Percentiles rank a stretch among this genome's conserved stretches.
Evolutionary conservation across 2,888 invertebrate species (phyloP).

Genomic region (Drosophila diplacantha): DNA sequence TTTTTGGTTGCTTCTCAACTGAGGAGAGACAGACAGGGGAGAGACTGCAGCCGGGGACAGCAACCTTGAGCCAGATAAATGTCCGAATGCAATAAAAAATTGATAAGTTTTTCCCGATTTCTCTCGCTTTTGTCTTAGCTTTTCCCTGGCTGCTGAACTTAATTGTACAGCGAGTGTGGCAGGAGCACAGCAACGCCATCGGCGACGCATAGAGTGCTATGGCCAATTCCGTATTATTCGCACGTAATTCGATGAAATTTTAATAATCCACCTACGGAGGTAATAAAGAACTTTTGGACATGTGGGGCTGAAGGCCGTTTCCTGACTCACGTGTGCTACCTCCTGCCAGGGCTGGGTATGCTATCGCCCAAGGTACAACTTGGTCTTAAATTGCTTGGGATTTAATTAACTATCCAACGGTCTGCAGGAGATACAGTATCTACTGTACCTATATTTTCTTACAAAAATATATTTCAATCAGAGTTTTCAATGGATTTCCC

Average conservation of each 20-base stretch:
- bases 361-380: too few relatives aligned
- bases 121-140: conserved; percentile 5
- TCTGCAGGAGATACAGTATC: too few relatives aligned
- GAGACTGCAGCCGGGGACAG: conserved; percentile 2
- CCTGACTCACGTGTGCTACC: conserved; percentile 28
- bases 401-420: not conserved
- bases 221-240: conserved; percentile 48
- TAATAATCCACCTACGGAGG: conserved; percentile 58
- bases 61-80: conserved; percentile 29
- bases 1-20: not conserved
- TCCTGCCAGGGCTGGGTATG: not conserved
- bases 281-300: conserved; percentile 61
- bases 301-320: conserved; percentile 44
- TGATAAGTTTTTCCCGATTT: conserved; percentile 34
- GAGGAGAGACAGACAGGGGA: not conserved
- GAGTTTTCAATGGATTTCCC: not conserved
- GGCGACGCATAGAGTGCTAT: conserved; percentile 31
- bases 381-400: not conserved
- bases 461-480: not conserved
- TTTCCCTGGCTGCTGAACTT: conserved; percentile 16
- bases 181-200: conserved; percentile 2
- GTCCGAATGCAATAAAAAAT: conserved; percentile 41
- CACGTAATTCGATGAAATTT: conserved; percentile 65
- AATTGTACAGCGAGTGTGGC: conserved; percentile 24
- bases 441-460: not conserved